Evolutionary conservation across 2,888 invertebrate species (phyloP).

Genomic region (Aromia moschata): DNA sequence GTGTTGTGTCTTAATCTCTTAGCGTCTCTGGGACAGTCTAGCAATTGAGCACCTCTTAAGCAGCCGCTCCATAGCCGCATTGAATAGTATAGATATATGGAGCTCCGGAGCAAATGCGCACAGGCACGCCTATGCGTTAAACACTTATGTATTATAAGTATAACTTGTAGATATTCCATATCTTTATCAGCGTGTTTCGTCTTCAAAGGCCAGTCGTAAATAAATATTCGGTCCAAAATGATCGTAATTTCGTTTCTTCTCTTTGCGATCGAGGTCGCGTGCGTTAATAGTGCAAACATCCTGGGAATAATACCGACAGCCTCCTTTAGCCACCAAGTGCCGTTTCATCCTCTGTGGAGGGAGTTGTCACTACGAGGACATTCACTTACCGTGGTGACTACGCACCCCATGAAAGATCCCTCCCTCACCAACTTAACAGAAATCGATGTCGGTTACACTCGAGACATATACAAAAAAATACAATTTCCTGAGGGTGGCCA

Average conservation of each 20-base stretch:
- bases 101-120: too few species aligned
- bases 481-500: slow-evolving; percentile 30
- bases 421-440: slow-evolving; percentile 58
- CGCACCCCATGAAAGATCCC: slow-evolving; percentile 59
- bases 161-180: too few species aligned
- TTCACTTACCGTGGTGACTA: slow-evolving; percentile 62
- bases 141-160: too few species aligned
- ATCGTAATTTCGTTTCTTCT: not conserved
- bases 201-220: too few species aligned
- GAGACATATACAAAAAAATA: slow-evolving; percentile 47
- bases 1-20: too few species aligned
- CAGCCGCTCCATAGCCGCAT: too few species aligned
- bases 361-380: slow-evolving; percentile 64
- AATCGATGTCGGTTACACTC: slow-evolving; percentile 58
- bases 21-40: too few species aligned
- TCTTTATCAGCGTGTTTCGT: too few species aligned
- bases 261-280: not conserved
- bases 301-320: slow-evolving; percentile 46
- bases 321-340: slow-evolving; percentile 63
- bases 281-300: slow-evolving; percentile 37
- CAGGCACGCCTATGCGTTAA: too few species aligned
- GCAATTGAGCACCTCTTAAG: too few species aligned
- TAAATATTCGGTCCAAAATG: not conserved
- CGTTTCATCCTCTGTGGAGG: slow-evolving; percentile 61
- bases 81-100: too few species aligned